Percentiles rank a stretch among this genome's conserved stretches.
Evolutionary conservation across 2,113 vertebrate genomes (phyloP).

Genomic region (Callopanchax toddi): DNA sequence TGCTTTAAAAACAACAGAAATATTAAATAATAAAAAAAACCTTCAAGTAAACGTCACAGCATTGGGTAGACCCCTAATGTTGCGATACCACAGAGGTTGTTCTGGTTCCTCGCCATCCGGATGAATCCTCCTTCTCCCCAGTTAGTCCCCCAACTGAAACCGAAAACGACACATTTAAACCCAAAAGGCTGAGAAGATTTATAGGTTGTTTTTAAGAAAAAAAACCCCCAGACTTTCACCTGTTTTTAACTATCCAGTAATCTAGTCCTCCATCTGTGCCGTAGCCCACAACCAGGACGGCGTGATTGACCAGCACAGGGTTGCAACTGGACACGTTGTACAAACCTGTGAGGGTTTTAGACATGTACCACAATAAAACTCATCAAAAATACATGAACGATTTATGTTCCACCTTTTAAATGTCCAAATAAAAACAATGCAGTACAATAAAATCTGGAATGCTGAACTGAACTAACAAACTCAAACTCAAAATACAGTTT

Average conservation of each 20-base stretch:
- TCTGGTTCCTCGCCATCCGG: constrained; percentile 75
- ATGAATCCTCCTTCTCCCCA: constrained; percentile 81
- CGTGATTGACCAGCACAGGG: constrained; percentile 53
- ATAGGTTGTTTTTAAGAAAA: background rate
- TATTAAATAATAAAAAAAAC: background rate
- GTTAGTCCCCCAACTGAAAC: constrained; percentile 73
- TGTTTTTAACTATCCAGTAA: constrained; percentile 81
- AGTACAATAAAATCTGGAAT: too few species aligned
- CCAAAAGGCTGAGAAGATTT: background rate
- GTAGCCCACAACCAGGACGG: constrained; percentile 73
- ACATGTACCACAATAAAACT: background rate
- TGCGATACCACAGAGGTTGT: constrained; percentile 78
- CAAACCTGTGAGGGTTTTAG: constrained; percentile 40
- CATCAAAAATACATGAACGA: too few species aligned
- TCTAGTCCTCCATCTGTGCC: constrained; percentile 70
- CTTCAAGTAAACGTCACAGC: constrained; percentile 37
- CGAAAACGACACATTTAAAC: constrained; percentile 3
- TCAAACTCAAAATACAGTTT: too few species aligned
- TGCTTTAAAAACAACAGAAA: background rate
- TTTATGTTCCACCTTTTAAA: too few species aligned
- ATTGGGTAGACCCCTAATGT: constrained; percentile 68
- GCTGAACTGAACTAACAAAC: too few species aligned
- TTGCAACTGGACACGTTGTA: constrained; percentile 53
- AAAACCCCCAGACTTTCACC: constrained; percentile 27
- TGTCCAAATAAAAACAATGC: too few species aligned